Evolutionary conservation across 2,888 invertebrate genomes (phyloP).

Genomic region (Biston betularia): DNA sequence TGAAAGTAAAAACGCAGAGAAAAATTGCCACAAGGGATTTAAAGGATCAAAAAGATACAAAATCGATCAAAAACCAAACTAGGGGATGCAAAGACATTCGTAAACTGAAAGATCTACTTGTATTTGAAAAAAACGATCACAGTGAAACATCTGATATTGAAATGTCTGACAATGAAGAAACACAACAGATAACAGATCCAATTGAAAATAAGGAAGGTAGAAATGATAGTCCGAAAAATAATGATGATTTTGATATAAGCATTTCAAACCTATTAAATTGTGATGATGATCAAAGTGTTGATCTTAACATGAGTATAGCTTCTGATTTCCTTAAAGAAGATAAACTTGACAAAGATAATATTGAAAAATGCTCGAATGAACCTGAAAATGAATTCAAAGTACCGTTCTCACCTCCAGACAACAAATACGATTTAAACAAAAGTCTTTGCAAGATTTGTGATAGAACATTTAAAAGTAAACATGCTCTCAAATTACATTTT

Average conservation of each 20-base stretch:
- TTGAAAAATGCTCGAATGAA: constrained; percentile 21
- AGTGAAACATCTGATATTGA: constrained; percentile 21
- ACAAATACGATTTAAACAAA: constrained; percentile 59
- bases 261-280: constrained; percentile 31
- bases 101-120: constrained; percentile 12
- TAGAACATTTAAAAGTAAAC: constrained; percentile 51
- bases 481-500: constrained; percentile 61
- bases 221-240: constrained; percentile 10
- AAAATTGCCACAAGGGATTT: neutral
- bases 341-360: constrained; percentile 10
- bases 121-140: neutral
- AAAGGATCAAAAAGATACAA: neutral
- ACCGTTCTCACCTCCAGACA: constrained; percentile 37
- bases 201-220: neutral
- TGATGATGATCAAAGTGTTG: constrained; percentile 25
- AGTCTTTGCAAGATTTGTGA: constrained; percentile 65
- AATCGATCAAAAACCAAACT: neutral
- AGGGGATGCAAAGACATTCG: constrained; percentile 14
- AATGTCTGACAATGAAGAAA: constrained; percentile 13
- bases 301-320: constrained; percentile 28
- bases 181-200: neutral
- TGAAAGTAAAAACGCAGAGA: constrained; percentile 19
- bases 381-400: constrained; percentile 31
- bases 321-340: constrained; percentile 20
- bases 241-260: constrained; percentile 30